phyloP scores from a whole-genome alignment of 2,888 invertebrate species.

The Cephonodes hylas region DNA sequence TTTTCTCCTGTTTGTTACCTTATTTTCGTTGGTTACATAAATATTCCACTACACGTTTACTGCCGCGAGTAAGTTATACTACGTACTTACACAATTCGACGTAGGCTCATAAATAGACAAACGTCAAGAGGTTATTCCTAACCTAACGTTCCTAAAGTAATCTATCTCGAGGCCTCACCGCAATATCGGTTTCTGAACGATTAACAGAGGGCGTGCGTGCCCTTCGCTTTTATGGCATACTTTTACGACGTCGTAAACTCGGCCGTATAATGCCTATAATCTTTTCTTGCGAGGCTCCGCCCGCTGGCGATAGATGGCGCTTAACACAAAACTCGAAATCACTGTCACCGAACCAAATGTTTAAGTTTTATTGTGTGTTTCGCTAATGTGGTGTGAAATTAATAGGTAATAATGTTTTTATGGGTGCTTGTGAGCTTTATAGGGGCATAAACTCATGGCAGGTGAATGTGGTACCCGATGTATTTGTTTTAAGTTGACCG shows the following conservation, averaged over 20 bases:
- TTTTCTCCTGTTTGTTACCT: background rate
- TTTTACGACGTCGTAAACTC: slow-evolving; percentile 79
- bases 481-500: slow-evolving; percentile 73
- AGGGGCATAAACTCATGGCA: slow-evolving; percentile 69
- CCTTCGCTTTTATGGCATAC: slow-evolving; percentile 78
- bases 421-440: slow-evolving; percentile 76
- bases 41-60: slow-evolving; percentile 39
- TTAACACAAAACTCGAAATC: slow-evolving; percentile 70
- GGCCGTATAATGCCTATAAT: slow-evolving; percentile 76
- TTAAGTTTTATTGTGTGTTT: slow-evolving; percentile 80
- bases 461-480: slow-evolving; percentile 59
- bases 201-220: slow-evolving; percentile 81
- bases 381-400: slow-evolving; percentile 81
- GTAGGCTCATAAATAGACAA: slow-evolving; percentile 69
- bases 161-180: slow-evolving; percentile 77
- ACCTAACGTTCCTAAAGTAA: slow-evolving; percentile 71
- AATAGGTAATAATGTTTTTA: slow-evolving; percentile 81
- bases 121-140: slow-evolving; percentile 73
- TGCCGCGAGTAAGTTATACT: slow-evolving; percentile 40
- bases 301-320: slow-evolving; percentile 66
- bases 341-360: slow-evolving; percentile 71
- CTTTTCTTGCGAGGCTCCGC: slow-evolving; percentile 69
- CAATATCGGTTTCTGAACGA: slow-evolving; percentile 81
- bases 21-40: slow-evolving; percentile 31
- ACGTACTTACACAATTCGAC: slow-evolving; percentile 49